phyloP scores from a whole-genome alignment of 2,888 invertebrate genomes.

The Euspilapteryx auroguttella region DNA sequence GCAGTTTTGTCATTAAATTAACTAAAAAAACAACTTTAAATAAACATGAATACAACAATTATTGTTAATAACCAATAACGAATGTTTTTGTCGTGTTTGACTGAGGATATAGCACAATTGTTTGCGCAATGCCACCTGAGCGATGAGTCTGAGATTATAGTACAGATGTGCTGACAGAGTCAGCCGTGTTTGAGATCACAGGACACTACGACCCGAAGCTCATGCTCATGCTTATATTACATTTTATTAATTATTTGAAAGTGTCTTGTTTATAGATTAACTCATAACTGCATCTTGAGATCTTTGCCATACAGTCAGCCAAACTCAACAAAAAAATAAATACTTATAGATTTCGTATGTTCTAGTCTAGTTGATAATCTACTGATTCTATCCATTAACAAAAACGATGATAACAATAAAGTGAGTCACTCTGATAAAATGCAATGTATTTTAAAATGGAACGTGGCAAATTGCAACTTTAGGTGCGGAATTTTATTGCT shows the following conservation, averaged over 20 bases:
- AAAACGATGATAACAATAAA: too few relatives aligned
- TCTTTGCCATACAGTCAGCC: slow-evolving; percentile 56
- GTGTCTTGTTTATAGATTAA: too few relatives aligned
- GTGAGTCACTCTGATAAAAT: slow-evolving; percentile 37
- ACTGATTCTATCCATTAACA: too few relatives aligned
- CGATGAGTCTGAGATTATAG: too few relatives aligned
- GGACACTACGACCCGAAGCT: too few relatives aligned
- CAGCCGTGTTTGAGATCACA: too few relatives aligned
- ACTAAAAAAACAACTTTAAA: slow-evolving; percentile 51
- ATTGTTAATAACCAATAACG: slow-evolving; percentile 49
- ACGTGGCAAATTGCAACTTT: slow-evolving; percentile 16
- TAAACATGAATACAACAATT: slow-evolving; percentile 51
- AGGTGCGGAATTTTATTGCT: slow-evolving; percentile 19
- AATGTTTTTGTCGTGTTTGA: slow-evolving; percentile 44
- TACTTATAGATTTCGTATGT: slow-evolving; percentile 39
- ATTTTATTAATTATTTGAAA: too few relatives aligned
- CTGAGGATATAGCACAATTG: slow-evolving; percentile 49
- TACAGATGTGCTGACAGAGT: too few relatives aligned
- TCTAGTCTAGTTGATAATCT: too few relatives aligned
- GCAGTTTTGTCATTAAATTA: slow-evolving; percentile 40
- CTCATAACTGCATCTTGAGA: slow-evolving; percentile 61
- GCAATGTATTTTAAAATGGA: slow-evolving; percentile 22
- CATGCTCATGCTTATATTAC: too few relatives aligned
- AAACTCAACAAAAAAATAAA: slow-evolving; percentile 43
- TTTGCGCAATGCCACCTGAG: too few relatives aligned